These are phyloP conservation scores for Exocentrus adspersus DNA, from an alignment of 2,888 invertebrate genomes.

Conservation along the genomic window DNA sequence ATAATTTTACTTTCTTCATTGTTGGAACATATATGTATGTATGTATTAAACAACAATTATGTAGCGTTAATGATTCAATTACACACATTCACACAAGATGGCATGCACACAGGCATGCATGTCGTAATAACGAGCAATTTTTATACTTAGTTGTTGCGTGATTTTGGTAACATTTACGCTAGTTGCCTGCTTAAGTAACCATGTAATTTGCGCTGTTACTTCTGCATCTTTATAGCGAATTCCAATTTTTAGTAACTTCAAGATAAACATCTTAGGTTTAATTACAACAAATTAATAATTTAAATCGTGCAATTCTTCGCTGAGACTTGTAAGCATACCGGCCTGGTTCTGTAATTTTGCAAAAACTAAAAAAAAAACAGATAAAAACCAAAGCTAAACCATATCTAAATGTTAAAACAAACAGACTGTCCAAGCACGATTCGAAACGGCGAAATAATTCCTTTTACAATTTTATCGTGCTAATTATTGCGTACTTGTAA, in stretches of 20 bases:
- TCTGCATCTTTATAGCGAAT: no score
- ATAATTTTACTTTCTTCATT: not conserved
- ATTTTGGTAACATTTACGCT: conserved; percentile 10
- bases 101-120: not conserved
- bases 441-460: not conserved
- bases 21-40: no score
- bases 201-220: no score
- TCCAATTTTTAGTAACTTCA: no score
- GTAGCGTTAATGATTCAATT: not conserved
- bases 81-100: not conserved
- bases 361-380: not conserved
- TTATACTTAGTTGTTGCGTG: conserved; percentile 6
- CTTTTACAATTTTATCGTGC: conserved; percentile 4
- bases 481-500: conserved; percentile 7
- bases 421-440: not conserved
- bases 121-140: not conserved
- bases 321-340: no score
- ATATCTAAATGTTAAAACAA: no score
- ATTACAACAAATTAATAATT: no score
- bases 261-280: no score
- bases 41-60: no score
- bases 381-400: no score
- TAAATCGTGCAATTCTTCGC: no score
- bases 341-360: no score
- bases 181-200: not conserved